Evolutionary conservation across 2,113 vertebrate species (phyloP).

Genomic region (Quiscalus mexicanus): DNA sequence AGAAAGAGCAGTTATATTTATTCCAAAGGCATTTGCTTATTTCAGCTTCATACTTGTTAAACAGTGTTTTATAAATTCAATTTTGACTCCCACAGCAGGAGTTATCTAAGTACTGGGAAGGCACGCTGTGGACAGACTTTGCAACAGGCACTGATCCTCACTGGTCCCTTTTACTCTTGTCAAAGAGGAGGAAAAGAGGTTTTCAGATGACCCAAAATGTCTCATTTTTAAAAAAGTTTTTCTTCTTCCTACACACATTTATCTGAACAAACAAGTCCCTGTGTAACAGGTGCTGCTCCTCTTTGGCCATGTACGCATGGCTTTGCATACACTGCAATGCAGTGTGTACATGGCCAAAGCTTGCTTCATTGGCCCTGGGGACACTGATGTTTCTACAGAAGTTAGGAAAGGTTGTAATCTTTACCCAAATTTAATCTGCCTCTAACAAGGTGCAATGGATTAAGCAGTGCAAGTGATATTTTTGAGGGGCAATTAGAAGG

Average conservation of each 20-base stretch:
- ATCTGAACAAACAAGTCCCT: background rate
- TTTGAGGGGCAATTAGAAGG: background rate
- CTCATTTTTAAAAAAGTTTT: background rate
- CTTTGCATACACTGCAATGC: background rate
- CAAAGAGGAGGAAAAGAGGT: background rate
- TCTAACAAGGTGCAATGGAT: background rate
- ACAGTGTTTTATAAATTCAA: background rate
- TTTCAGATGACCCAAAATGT: background rate
- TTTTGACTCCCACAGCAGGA: background rate
- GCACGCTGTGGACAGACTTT: background rate
- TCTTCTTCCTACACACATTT: background rate
- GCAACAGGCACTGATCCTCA: background rate
- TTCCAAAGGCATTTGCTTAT: background rate
- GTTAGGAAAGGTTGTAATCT: background rate
- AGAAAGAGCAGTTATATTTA: background rate
- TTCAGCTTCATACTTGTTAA: conserved; percentile 11
- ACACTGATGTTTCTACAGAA: background rate
- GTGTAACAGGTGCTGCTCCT: background rate
- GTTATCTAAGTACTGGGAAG: background rate
- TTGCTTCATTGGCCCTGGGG: too few species aligned
- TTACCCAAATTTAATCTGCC: background rate
- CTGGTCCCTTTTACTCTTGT: background rate
- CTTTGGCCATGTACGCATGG: fast-evolving
- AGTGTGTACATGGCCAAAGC: too few species aligned
- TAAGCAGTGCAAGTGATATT: background rate